Base-by-base conservation (phyloP, 2,113 vertebrate species). In the Petrocephalus microphthalmus region DNA sequence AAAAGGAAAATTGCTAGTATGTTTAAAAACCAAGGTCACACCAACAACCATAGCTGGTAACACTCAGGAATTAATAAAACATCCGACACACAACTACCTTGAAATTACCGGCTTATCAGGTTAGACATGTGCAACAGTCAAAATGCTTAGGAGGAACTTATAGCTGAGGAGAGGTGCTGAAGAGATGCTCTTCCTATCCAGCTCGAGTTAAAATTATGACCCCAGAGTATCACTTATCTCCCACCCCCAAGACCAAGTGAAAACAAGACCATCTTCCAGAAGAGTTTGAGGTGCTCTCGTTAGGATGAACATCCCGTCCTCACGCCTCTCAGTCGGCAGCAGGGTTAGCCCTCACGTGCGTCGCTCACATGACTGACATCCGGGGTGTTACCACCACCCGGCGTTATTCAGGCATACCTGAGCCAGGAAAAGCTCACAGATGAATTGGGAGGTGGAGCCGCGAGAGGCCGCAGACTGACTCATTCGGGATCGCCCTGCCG, bases 401-500 rank as follows among this genome's bases (percentile, higher is more conserved):
- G 51, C 42, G 22, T 86, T 33, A 29, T 42, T n/a, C 52, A 51
- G 60, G 60, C 85, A 64, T 52, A 81, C 22, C 2, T 47, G 5
- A n/a, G 87, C 53, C 67, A 57, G 45, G 42, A 54, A 29, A 54
- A 42, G 64, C 15, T 25, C 2, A 67, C 87, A 56, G 64, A 47
- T 67, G 8, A 54, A 57, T 47, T 37, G n/a, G 49, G 83, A 74
- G 13, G 42, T 37, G 84, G 37, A 88, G 81, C 22, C 13, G 67
- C 42, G 19, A 56, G 54, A 88, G 57, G 42, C 71, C 82, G 33
- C 37, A 67, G 25, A 85, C 49, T 42, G 37, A n/a, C 87, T 88
- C 87, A 37, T 84, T 47, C 89, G 33, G 42, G 85, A 52, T 87
- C 86, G 52, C 29, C 86, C 78, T 64, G 89, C 86, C 54, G 29